Evolutionary conservation across 2,113 vertebrate genomes (phyloP).

Genomic region (Oncorhynchus nerka): DNA sequence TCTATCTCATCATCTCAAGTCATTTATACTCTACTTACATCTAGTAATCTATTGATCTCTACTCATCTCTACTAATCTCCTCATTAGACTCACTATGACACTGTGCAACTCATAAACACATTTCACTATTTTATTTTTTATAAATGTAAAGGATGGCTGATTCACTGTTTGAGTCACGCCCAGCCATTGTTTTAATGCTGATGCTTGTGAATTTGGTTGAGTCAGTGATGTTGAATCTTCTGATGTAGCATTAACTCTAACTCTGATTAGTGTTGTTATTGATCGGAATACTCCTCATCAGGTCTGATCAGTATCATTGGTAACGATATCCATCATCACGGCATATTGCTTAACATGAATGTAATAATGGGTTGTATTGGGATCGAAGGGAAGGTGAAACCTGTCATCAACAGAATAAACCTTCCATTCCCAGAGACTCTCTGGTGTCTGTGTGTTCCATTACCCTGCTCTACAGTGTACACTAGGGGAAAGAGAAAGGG

Average conservation of each 20-base stretch:
- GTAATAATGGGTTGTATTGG: constrained; percentile 68
- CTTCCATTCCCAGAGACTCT: constrained; percentile 52
- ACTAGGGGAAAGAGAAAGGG: not conserved
- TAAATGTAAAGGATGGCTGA: not conserved
- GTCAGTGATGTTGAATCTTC: constrained; percentile 54
- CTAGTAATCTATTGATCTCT: no score
- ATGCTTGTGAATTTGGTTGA: constrained; percentile 36
- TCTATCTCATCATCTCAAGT: no score
- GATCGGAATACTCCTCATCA: constrained; percentile 55
- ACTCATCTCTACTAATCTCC: no score
- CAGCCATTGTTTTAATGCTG: constrained; percentile 26
- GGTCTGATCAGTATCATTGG: constrained; percentile 44
- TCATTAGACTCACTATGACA: not conserved
- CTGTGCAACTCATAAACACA: not conserved
- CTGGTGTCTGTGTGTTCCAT: constrained; percentile 44
- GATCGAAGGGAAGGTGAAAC: constrained; percentile 33
- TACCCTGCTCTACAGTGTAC: constrained; percentile 59
- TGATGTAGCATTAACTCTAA: constrained; percentile 54
- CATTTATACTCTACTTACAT: no score
- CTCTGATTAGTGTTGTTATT: no score
- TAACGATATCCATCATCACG: not conserved
- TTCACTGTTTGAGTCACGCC: constrained; percentile 22
- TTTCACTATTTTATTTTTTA: no score
- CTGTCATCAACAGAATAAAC: constrained; percentile 45
- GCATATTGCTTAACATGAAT: constrained; percentile 60